Percentiles rank a stretch among this genome's conserved stretches.
Conservation (phyloP, 1,140 invertebrate genomes). For the Zaprionus taronus region DNA sequence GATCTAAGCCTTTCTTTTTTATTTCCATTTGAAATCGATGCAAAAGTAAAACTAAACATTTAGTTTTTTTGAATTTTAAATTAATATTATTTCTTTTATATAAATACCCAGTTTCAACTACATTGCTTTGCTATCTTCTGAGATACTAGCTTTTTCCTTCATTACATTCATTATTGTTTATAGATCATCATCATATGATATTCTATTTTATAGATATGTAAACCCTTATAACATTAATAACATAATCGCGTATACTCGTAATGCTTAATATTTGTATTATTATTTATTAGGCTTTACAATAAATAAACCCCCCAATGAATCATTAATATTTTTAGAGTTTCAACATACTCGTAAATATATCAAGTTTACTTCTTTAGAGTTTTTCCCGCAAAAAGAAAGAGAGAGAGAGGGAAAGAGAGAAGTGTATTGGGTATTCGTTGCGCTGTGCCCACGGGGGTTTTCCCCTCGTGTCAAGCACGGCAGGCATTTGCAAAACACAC, state of each 20-base stretch:
- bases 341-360: too few relatives aligned
- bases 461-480: constrained; percentile 13
- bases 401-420: neutral
- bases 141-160: neutral
- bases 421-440: neutral
- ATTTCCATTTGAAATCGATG: too few relatives aligned
- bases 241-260: too few relatives aligned
- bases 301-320: too few relatives aligned
- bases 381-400: neutral
- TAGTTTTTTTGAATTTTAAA: neutral
- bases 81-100: neutral
- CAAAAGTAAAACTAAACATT: too few relatives aligned
- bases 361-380: too few relatives aligned
- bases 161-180: neutral
- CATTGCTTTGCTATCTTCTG: neutral
- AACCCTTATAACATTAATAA: too few relatives aligned
- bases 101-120: neutral
- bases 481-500: constrained; percentile 5
- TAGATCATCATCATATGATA: too few relatives aligned
- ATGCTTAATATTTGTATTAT: too few relatives aligned
- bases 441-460: neutral
- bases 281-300: too few relatives aligned
- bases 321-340: too few relatives aligned
- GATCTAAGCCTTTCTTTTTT: neutral
- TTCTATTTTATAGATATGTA: neutral